These are phyloP conservation scores for Arenicola marina DNA, from an alignment of 2,888 invertebrate genomes.

Conservation along the genomic window DNA sequence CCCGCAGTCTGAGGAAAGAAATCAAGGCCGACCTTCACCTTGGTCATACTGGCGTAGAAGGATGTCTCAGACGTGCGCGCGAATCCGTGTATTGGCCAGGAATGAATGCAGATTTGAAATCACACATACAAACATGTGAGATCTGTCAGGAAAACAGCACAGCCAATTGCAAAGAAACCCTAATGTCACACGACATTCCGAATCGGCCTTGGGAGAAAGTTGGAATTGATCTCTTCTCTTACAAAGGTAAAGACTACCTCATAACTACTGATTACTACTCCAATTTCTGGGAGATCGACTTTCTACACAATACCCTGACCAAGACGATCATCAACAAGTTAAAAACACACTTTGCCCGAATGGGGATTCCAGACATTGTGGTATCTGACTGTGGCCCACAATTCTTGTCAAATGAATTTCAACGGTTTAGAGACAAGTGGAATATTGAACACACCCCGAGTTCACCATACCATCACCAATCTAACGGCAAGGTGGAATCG, in stretches of 20 bases:
- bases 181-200: conserved; percentile 8
- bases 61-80: not conserved
- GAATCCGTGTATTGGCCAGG: not conserved
- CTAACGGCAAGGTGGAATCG: too few relatives aligned
- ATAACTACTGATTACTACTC: conserved; percentile 6
- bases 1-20: not conserved
- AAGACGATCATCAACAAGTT: conserved; percentile 1
- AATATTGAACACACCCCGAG: too few relatives aligned
- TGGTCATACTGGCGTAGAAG: conserved; percentile 3
- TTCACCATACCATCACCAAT: too few relatives aligned
- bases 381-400: too few relatives aligned
- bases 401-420: too few relatives aligned
- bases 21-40: not conserved
- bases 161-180: conserved; percentile 1
- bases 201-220: conserved; percentile 7
- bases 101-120: too few relatives aligned
- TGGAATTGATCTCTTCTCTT: conserved; percentile 2
- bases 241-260: not conserved
- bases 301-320: not conserved
- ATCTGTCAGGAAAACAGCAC: not conserved
- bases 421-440: too few relatives aligned
- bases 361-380: too few relatives aligned
- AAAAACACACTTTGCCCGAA: conserved; percentile 3
- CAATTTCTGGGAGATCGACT: conserved; percentile 5
- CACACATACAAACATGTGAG: too few relatives aligned